A percentile compares a stretch with the other conserved stretches of the same genome.
These are phyloP conservation scores for Diadumene lineata DNA, from an alignment of 92 coral and sea anemone genomes.

Conservation along the genomic window DNA sequence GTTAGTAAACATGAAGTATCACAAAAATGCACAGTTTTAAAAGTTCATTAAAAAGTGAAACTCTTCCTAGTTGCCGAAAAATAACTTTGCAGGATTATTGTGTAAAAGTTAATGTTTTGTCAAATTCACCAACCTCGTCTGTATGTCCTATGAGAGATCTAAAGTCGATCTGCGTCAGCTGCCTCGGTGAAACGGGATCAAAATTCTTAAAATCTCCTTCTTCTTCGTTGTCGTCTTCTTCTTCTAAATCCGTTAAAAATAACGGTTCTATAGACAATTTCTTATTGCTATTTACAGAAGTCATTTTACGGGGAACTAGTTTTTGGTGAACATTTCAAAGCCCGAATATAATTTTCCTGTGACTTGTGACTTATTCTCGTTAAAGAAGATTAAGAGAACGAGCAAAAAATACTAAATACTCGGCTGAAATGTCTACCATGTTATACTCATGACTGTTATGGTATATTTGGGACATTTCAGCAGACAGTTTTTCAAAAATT, in stretches of 20 bases:
- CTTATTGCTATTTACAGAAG: constrained; percentile 29
- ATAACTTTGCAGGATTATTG: neutral
- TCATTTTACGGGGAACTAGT: neutral
- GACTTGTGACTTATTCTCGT: neutral
- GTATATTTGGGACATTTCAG: neutral
- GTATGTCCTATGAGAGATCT: constrained; percentile 92
- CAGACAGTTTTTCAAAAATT: neutral
- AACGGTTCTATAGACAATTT: constrained; percentile 17
- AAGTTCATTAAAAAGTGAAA: neutral
- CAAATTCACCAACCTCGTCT: constrained; percentile 67
- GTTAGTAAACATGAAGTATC: too few relatives aligned
- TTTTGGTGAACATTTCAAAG: neutral
- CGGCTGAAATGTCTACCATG: neutral
- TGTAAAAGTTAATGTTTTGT: neutral
- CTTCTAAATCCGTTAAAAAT: constrained; percentile 24
- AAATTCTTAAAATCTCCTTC: constrained; percentile 15
- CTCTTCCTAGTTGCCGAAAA: neutral
- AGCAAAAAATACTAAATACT: neutral
- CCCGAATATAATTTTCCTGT: neutral
- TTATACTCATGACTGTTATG: neutral
- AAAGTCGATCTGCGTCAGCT: constrained; percentile 80
- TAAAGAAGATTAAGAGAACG: neutral
- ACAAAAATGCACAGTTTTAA: too few relatives aligned
- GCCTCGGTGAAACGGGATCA: constrained; percentile 73
- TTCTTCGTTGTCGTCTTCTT: constrained; percentile 39